Conservation (phyloP, 2,888 invertebrate genomes). For the Athalia cordata region DNA sequence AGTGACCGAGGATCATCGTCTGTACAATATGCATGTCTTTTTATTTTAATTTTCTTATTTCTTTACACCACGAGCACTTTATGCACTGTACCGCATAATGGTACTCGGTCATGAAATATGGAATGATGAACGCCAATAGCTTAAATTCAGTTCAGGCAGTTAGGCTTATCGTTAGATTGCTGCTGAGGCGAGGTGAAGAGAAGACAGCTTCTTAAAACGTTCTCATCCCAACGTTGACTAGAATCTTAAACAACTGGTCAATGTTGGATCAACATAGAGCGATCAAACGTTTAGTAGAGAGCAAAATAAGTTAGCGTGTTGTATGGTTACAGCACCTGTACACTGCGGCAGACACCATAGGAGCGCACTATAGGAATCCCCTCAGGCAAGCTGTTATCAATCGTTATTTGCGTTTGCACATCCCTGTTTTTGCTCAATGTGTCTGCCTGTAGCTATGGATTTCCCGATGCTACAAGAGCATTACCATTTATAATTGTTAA, state of each 20-base stretch:
- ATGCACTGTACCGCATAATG: slow-evolving; percentile 58
- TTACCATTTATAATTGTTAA: slow-evolving; percentile 49
- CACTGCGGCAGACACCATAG: slow-evolving; percentile 76
- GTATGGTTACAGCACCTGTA: slow-evolving; percentile 86
- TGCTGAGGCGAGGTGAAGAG: slow-evolving; percentile 8
- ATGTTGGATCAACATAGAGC: slow-evolving; percentile 11
- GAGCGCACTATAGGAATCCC: slow-evolving; percentile 83
- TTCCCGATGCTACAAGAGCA: slow-evolving; percentile 48
- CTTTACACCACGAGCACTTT: slow-evolving; percentile 55
- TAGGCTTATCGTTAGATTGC: slow-evolving; percentile 31
- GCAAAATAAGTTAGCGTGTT: slow-evolving; percentile 67
- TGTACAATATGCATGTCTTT: slow-evolving; percentile 60
- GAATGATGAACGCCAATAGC: slow-evolving; percentile 36
- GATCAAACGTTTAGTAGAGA: slow-evolving; percentile 58
- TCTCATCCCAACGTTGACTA: slow-evolving; percentile 4
- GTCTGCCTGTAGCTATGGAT: slow-evolving; percentile 44
- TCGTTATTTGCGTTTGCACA: slow-evolving; percentile 70
- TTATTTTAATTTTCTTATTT: slow-evolving; percentile 52
- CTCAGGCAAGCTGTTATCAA: slow-evolving; percentile 82
- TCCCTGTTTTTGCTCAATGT: slow-evolving; percentile 51
- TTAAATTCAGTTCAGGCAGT: slow-evolving; percentile 31
- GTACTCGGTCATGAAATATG: slow-evolving; percentile 57
- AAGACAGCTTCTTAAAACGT: slow-evolving; percentile 23
- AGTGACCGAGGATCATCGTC: slow-evolving; percentile 63
- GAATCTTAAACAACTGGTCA: neutral